Evolutionary conservation across 1,140 invertebrate species (phyloP), one percentile per base, ranked within the genome.

Genomic region (Drosophila orosa): DNA sequence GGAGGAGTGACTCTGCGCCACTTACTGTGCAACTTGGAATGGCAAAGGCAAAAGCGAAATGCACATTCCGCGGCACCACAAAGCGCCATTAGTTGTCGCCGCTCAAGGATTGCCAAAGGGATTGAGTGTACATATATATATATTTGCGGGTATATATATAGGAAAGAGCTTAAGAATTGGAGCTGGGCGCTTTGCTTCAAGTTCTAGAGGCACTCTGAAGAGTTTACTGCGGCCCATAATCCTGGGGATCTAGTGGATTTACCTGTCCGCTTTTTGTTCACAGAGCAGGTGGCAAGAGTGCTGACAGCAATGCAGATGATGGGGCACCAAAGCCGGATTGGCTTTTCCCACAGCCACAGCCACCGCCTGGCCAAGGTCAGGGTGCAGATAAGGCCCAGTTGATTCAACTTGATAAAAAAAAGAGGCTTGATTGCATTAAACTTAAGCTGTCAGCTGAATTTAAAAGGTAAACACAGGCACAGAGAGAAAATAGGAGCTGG

Each of bases 61-160:
- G 82, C 82, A 79, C 84, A 86, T 86, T 86, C 79, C 83, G 17
- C 24, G 50, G 37, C 47, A 48, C 79, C 78, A 86, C 81, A 84
- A 85, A 86, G 79, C 62, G 48, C 69, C 79, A 78, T 79, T 78
- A 86, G 81, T 56, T 65, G 82, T 54, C 58, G 55, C 74, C 66
- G 63, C 52, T 74, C 78, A 82, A 85, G 82, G 83, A 87, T 86
- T 82, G 80, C 71, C 75, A 78, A 56, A 61, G 73, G 52, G 47
- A 58, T 62, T 54, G 48, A 48, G 40, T 12, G 7, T 48, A 5
- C 33, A 29, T n/a, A 29, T n/a, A 22, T 5, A 33, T 4, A 52
- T 15, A 33, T 22, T 33, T 33, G 19, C 0, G 37, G 10, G 22
- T 75, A 48, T 27, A 37, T 27, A 37, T 25, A n/a, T 29, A 25